A percentile compares a stretch with the other conserved stretches of the same genome.
phyloP scores from a whole-genome alignment of 2,888 invertebrate species.

The Palloptera scutellata region DNA sequence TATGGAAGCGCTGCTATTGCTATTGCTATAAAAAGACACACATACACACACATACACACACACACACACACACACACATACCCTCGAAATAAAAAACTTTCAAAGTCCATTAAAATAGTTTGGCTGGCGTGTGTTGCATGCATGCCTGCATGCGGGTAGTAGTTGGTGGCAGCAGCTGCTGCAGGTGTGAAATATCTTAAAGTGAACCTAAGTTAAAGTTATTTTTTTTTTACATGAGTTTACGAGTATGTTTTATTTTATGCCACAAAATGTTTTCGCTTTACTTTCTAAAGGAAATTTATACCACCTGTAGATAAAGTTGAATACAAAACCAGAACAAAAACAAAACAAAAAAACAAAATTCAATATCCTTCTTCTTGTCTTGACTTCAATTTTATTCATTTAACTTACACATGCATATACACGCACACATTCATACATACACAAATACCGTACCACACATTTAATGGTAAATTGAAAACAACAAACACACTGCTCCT shows the following conservation, averaged over 20 bases:
- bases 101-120: constrained; percentile 24
- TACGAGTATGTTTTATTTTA: not conserved
- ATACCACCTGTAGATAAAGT: constrained; percentile 45
- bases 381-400: constrained; percentile 34
- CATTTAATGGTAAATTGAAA: too few relatives aligned
- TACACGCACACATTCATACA: not conserved
- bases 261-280: not conserved
- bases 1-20: too few relatives aligned
- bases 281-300: constrained; percentile 21
- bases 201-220: too few relatives aligned
- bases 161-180: not conserved
- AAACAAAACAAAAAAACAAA: constrained; percentile 28
- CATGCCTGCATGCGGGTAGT: constrained; percentile 6
- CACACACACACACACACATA: too few relatives aligned
- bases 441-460: too few relatives aligned
- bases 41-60: too few relatives aligned
- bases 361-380: constrained; percentile 47
- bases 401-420: not conserved
- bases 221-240: too few relatives aligned
- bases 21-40: too few relatives aligned
- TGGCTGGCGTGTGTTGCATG: constrained; percentile 13
- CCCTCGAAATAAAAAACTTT: constrained; percentile 9
- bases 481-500: too few relatives aligned
- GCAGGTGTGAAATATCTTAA: too few relatives aligned
- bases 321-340: constrained; percentile 18